These are phyloP conservation scores for Okapia johnstoni DNA, from an alignment of 2,113 vertebrate genomes.

Conservation along the genomic window DNA sequence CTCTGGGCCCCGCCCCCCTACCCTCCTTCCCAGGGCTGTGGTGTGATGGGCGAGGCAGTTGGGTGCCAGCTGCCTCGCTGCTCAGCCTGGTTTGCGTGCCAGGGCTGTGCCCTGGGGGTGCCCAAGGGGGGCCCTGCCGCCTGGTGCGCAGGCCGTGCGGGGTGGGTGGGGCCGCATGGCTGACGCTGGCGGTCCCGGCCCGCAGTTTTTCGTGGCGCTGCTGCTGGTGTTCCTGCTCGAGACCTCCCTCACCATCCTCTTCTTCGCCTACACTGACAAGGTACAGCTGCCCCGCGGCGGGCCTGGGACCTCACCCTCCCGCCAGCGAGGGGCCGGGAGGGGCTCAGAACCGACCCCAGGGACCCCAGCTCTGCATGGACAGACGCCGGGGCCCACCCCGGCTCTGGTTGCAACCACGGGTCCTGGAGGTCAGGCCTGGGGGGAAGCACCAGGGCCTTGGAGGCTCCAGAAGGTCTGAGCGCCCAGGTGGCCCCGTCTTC, in stretches of 20 bases:
- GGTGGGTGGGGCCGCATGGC: rapidly evolving
- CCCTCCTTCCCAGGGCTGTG: neutral
- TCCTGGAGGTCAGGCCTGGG: neutral
- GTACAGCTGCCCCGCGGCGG: conserved; percentile 74
- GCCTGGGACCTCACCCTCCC: neutral
- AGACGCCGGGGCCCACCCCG: rapidly evolving
- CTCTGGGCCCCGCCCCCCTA: too few relatives aligned
- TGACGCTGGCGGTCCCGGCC: conserved; percentile 17
- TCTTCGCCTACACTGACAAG: conserved; percentile 95
- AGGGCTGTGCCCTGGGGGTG: neutral
- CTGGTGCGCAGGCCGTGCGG: rapidly evolving
- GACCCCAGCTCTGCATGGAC: rapidly evolving
- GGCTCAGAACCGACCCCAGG: neutral
- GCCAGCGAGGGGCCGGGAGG: rapidly evolving
- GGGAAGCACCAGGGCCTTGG: rapidly evolving
- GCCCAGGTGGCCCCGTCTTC: neutral
- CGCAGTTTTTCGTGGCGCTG: conserved; percentile 95
- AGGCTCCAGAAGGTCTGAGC: neutral
- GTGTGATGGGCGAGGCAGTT: too few relatives aligned
- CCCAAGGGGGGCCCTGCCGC: rapidly evolving
- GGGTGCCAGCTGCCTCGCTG: too few relatives aligned
- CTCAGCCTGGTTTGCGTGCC: rapidly evolving
- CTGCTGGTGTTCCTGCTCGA: conserved; percentile 96
- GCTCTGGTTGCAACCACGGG: too few relatives aligned
- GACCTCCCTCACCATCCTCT: conserved; percentile 91